Percentiles rank a stretch among this genome's conserved stretches.
phyloP scores from a whole-genome alignment of 2,113 vertebrate genomes.

The Pelecanus crispus region DNA sequence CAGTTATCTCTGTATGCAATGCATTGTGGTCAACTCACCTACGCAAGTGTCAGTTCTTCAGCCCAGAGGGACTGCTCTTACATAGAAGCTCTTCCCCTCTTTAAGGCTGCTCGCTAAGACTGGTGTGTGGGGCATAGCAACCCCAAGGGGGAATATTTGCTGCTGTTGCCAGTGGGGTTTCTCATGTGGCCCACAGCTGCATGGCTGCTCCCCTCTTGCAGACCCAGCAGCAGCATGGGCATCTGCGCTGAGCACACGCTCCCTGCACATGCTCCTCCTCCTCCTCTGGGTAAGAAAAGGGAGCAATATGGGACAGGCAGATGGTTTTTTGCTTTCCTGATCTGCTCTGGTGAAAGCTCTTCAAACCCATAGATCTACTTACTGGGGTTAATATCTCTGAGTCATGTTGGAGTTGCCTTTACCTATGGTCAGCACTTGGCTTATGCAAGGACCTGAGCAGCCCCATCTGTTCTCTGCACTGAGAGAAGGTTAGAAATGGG shows the following conservation, averaged over 20 bases:
- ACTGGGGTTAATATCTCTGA: not conserved
- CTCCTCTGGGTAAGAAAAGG: not conserved
- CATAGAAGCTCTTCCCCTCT: not conserved
- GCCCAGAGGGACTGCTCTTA: not conserved
- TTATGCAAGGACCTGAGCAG: not conserved
- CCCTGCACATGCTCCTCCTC: not conserved
- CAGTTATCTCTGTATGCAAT: not conserved
- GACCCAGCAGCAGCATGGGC: not conserved
- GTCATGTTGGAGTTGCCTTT: not conserved
- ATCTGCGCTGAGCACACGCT: not conserved
- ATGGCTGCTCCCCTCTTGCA: not conserved
- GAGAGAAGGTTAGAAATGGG: not conserved
- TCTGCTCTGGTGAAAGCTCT: not conserved
- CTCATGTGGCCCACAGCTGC: not conserved
- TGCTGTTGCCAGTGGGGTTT: not conserved
- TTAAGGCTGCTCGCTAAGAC: not conserved
- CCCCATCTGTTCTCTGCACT: not conserved
- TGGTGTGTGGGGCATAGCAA: rapidly evolving
- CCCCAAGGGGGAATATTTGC: not conserved
- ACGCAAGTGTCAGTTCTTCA: not conserved
- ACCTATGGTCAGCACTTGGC: not conserved
- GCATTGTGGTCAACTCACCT: not conserved
- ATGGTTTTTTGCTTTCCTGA: not conserved
- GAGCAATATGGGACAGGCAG: not conserved
- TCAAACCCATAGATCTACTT: not conserved